Evolutionary conservation across 2,888 invertebrate genomes (phyloP).

Genomic region (Chalcosyrphus nemorum): DNA sequence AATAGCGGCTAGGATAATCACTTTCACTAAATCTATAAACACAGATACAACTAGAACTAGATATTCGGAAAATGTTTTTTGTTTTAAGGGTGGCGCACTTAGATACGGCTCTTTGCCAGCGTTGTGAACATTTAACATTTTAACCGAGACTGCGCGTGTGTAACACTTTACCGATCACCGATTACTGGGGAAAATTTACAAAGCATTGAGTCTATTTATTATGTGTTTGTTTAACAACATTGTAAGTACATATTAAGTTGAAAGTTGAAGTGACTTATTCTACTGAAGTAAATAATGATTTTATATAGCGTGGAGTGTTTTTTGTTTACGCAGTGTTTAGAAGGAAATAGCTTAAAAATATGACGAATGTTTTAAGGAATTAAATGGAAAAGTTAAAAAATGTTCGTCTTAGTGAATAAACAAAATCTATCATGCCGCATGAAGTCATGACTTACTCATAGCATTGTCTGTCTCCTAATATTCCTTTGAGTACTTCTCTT

Average conservation of each 20-base stretch:
- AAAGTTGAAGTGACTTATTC: background rate
- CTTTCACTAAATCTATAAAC: conserved; percentile 31
- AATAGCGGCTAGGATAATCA: conserved; percentile 15
- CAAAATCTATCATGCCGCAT: too few species aligned
- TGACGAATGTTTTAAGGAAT: too few species aligned
- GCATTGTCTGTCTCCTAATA: too few species aligned
- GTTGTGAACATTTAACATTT: conserved; percentile 71
- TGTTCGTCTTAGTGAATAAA: too few species aligned
- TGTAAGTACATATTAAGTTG: background rate
- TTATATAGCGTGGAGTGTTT: background rate
- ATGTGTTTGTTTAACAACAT: background rate
- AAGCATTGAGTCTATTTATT: conserved; percentile 34
- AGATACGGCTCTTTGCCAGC: conserved; percentile 64
- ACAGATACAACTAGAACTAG: conserved; percentile 1
- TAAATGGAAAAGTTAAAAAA: too few species aligned
- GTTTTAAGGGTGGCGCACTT: conserved; percentile 28
- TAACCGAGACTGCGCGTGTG: conserved; percentile 6
- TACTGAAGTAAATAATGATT: background rate
- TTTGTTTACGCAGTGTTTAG: too few species aligned
- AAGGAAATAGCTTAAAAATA: too few species aligned
- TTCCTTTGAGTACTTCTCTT: too few species aligned
- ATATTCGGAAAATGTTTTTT: conserved; percentile 28
- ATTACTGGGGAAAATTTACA: conserved; percentile 10
- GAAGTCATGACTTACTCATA: too few species aligned
- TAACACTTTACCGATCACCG: conserved; percentile 10